Evolutionary conservation across 2,888 invertebrate species (phyloP).

Genomic region (Autographa pulchrina): DNA sequence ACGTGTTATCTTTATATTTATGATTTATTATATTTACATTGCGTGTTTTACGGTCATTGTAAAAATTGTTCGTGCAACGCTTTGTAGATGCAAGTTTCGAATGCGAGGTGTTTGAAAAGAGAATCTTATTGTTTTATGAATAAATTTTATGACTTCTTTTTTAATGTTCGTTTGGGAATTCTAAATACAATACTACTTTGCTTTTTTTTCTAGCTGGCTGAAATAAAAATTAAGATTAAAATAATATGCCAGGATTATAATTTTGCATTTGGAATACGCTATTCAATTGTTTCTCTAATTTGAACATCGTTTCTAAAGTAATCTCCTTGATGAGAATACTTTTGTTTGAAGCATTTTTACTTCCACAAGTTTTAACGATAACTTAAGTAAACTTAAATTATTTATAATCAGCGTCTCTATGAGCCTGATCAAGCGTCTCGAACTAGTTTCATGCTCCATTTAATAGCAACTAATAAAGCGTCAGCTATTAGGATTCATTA

Average conservation of each 20-base stretch:
- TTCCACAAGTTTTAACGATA: not conserved
- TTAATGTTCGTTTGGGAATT: not conserved
- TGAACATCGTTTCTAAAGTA: too few relatives aligned
- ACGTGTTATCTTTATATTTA: constrained; percentile 57
- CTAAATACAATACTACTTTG: not conserved
- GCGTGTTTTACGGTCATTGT: constrained; percentile 56
- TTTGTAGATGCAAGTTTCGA: constrained; percentile 25
- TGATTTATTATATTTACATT: constrained; percentile 63
- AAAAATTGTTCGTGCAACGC: constrained; percentile 25
- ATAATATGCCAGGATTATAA: too few relatives aligned
- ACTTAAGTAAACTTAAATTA: constrained; percentile 8
- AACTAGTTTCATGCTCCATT: constrained; percentile 58
- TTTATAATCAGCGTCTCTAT: constrained; percentile 28
- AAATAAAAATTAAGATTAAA: too few relatives aligned
- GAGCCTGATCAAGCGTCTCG: constrained; percentile 42
- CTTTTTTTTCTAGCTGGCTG: not conserved
- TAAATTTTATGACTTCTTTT: not conserved
- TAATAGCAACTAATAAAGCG: constrained; percentile 39
- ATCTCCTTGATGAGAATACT: not conserved
- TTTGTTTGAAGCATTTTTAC: not conserved
- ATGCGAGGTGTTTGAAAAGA: constrained; percentile 14
- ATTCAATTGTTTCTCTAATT: too few relatives aligned
- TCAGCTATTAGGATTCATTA: constrained; percentile 44
- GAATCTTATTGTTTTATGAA: not conserved
- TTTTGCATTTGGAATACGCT: too few relatives aligned